These are phyloP conservation scores for Odontocolon sp. DNA, from an alignment of 2,888 invertebrate species.

Conservation along the genomic window DNA sequence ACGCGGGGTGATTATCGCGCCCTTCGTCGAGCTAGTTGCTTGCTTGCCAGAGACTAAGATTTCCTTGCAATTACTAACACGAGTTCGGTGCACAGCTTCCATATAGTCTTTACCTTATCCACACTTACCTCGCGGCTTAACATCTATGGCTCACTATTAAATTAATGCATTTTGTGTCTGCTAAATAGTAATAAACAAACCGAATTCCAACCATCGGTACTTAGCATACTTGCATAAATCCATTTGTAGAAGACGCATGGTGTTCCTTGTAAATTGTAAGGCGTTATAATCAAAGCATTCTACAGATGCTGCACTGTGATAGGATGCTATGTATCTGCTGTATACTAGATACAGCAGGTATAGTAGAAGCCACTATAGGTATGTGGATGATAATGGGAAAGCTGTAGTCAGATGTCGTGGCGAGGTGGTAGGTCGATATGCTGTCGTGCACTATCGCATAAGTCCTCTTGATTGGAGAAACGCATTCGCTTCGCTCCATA, in stretches of 20 bases:
- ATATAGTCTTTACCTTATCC: too few species aligned
- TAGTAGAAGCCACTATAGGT: background rate
- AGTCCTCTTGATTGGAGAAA: slow-evolving; percentile 40
- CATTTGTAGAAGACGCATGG: background rate
- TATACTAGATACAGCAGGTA: background rate
- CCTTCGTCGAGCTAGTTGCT: slow-evolving; percentile 34
- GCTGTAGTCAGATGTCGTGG: background rate
- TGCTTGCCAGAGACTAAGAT: background rate
- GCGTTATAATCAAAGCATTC: slow-evolving; percentile 3
- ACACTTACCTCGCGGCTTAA: background rate
- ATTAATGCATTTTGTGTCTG: too few species aligned
- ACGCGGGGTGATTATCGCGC: slow-evolving; percentile 36
- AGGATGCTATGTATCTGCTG: background rate
- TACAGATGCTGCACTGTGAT: background rate
- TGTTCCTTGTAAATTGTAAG: background rate
- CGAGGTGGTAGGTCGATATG: background rate
- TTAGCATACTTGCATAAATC: slow-evolving; percentile 9
- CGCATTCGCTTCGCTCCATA: background rate
- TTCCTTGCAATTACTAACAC: background rate
- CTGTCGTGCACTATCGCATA: background rate
- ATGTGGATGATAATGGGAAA: background rate
- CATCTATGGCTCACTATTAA: too few species aligned
- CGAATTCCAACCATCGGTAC: background rate
- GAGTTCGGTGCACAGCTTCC: background rate
- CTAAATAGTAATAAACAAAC: background rate